Evolutionary conservation across 2,888 invertebrate species (phyloP).

Genomic region (Athrips mouffetella): DNA sequence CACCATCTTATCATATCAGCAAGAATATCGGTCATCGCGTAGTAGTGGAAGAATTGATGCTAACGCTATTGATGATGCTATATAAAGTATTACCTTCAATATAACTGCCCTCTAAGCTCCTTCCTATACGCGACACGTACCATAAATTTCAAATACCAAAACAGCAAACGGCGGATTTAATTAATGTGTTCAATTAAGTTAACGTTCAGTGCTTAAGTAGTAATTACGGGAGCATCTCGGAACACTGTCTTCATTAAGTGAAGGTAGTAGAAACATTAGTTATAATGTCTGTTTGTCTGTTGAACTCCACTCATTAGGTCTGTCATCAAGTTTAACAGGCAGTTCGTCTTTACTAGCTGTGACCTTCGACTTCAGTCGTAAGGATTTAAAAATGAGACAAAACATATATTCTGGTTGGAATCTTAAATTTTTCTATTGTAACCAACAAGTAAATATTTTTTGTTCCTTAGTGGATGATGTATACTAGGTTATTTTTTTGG

Average conservation of each 20-base stretch:
- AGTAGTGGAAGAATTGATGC: no score
- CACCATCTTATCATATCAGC: no score
- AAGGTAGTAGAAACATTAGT: constrained; percentile 37
- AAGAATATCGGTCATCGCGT: no score
- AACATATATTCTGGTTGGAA: no score
- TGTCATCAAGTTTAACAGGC: constrained; percentile 27
- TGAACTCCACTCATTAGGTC: constrained; percentile 27
- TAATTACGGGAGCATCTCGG: constrained; percentile 40
- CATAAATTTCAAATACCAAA: constrained; percentile 10
- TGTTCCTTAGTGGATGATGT: no score
- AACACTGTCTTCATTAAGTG: constrained; percentile 37
- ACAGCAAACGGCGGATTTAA: constrained; percentile 23
- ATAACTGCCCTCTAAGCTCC: background rate
- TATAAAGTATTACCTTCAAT: no score
- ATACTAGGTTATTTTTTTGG: no score
- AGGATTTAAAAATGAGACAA: no score
- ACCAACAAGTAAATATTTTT: no score
- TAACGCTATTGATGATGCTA: no score
- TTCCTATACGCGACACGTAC: constrained; percentile 2
- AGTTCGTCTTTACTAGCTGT: constrained; percentile 12
- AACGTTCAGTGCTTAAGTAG: constrained; percentile 40
- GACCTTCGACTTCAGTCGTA: no score
- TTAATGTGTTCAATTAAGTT: constrained; percentile 40
- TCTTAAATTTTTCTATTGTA: no score
- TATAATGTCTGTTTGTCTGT: constrained; percentile 23